Evolutionary conservation across 2,888 invertebrate genomes (phyloP).

Genomic region (Ophraella communa): DNA sequence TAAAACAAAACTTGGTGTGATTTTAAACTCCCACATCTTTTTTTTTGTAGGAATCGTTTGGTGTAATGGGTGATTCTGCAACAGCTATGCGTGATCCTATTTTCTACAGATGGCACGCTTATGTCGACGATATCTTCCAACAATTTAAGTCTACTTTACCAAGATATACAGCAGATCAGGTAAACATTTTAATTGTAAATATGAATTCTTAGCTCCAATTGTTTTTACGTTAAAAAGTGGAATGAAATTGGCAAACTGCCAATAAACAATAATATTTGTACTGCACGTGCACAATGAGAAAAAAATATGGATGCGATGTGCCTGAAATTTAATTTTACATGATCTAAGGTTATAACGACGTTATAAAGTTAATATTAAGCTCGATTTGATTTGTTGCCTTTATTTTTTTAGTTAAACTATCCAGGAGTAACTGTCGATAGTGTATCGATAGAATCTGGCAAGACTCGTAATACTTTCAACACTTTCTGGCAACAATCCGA

Average conservation of each 20-base stretch:
- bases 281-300: too few species aligned
- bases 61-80: slow-evolving; percentile 84
- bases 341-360: too few species aligned
- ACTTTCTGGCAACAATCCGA: slow-evolving; percentile 84
- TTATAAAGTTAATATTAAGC: too few species aligned
- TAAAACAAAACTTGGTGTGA: neutral
- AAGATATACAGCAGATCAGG: slow-evolving; percentile 68
- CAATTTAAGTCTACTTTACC: slow-evolving; percentile 74
- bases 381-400: too few species aligned
- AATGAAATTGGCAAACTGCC: too few species aligned
- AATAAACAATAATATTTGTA: too few species aligned
- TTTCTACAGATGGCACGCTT: slow-evolving; percentile 87
- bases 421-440: slow-evolving; percentile 69
- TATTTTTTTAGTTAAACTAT: slow-evolving; percentile 65
- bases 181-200: slow-evolving; percentile 47
- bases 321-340: too few species aligned
- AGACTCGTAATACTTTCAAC: slow-evolving; percentile 64
- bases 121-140: slow-evolving; percentile 79
- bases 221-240: too few species aligned
- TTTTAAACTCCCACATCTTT: neutral
- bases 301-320: too few species aligned
- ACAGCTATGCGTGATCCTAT: slow-evolving; percentile 88
- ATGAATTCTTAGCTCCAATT: too few species aligned
- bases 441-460: slow-evolving; percentile 63
- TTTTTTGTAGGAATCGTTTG: slow-evolving; percentile 71